Evolutionary conservation across 1,140 invertebrate genomes (phyloP), one percentile per base, ranked within the genome.

Genomic region (Neodiprion fabricii): DNA sequence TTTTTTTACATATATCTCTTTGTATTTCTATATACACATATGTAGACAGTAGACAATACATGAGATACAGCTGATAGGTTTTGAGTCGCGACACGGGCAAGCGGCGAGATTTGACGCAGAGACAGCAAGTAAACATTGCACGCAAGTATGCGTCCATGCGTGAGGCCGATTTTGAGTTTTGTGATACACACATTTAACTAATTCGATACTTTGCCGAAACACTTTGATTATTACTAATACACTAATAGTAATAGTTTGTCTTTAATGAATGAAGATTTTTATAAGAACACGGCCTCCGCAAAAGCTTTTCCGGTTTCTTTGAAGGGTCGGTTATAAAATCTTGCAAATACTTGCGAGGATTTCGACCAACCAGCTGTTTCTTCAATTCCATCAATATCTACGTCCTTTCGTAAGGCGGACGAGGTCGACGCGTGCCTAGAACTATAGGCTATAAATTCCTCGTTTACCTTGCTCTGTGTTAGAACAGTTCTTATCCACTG

Each of bases 381-480:
- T 48, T 72, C 65, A 48, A 77, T 79, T 21, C 68, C 48, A 49
- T 72, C 73, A 7, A 80, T 21, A 70, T 70, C 48, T n/a, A 74
- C 21, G 74, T 73, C 17, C 17, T 21, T 21, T 21, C 17, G 17
- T 21, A 21, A 21, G 17, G 17, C 17, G 17, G 17, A 21, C 1
- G 77, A 78, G 11, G 75, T 78, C 21, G 78, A 66, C 2, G 79
- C 74, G 72, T 80, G 79, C n/a, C 79, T 12, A n/a, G 79, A 78
- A 50, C 72, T 75, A 48, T 81, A 78, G 12, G 79, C 66, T 48
- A 48, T 40, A 72, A 78, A 81, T 23, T 79, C 70, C 7, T 50
- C 77, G 65, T 81, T 73, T 11, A 80, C 47, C 7, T 77, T 79
- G 49, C 72, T 73, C 12, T 68, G 71, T 1, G 17, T 48, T 21